Conservation (phyloP, 2,797 vertebrate genomes). For the Spinibarbus caldwelli region DNA sequence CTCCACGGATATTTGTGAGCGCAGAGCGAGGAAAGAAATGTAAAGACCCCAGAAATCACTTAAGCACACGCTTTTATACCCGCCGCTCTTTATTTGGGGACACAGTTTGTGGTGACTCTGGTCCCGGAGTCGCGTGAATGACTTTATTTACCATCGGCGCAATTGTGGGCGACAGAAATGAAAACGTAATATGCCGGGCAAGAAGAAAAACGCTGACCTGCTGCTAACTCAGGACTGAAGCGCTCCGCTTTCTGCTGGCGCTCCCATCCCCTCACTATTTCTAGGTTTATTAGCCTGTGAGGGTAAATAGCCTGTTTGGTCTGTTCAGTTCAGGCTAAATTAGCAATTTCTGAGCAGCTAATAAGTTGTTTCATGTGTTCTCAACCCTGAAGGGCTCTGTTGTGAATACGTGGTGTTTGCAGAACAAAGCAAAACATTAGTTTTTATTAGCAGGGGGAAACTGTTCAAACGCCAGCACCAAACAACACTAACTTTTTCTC, state of each 20-base stretch:
- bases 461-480: neutral
- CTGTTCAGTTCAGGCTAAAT: neutral
- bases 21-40: conserved; percentile 58
- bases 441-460: neutral
- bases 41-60: conserved; percentile 74
- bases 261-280: neutral
- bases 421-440: neutral
- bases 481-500: neutral
- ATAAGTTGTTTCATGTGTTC: conserved; percentile 1
- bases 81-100: neutral
- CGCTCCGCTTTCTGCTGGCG: neutral
- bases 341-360: neutral
- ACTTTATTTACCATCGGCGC: conserved; percentile 60
- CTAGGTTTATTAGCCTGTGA: conserved; percentile 7
- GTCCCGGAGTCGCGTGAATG: conserved; percentile 48
- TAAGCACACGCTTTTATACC: conserved; percentile 34
- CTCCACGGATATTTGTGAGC: conserved; percentile 56
- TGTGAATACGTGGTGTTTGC: conserved; percentile 16
- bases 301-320: conserved; percentile 23
- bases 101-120: neutral
- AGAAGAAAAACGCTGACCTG: conserved; percentile 32
- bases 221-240: conserved; percentile 41
- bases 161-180: conserved; percentile 25
- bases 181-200: conserved; percentile 32
- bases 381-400: conserved; percentile 12